These are phyloP conservation scores for Meteorus sp. DNA, from an alignment of 1,140 invertebrate species.

Conservation along the genomic window DNA sequence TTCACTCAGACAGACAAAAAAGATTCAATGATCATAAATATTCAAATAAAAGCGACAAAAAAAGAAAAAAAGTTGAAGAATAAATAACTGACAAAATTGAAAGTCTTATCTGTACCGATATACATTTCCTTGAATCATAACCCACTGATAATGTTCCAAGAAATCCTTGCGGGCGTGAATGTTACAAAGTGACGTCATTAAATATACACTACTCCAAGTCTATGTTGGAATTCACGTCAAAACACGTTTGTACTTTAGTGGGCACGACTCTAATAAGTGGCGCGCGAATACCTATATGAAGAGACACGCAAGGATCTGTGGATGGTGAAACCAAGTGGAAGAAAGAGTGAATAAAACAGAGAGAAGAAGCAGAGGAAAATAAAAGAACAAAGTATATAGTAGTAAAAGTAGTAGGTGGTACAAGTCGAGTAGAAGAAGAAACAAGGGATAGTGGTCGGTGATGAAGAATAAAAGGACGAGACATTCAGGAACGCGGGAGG, in stretches of 20 bases:
- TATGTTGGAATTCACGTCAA: conserved; percentile 14
- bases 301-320: conserved; percentile 1
- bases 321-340: background rate
- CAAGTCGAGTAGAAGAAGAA: background rate
- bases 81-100: background rate
- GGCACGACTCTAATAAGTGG: conserved; percentile 16
- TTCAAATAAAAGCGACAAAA: background rate
- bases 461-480: background rate
- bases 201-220: conserved; percentile 26
- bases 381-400: conserved; percentile 3
- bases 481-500: conserved; percentile 21
- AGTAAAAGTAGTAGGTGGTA: background rate
- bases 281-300: conserved; percentile 4
- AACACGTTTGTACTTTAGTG: conserved; percentile 14
- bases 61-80: background rate
- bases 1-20: too few species aligned
- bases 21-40: background rate
- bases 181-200: conserved; percentile 24
- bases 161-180: background rate
- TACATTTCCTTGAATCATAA: conserved; percentile 3
- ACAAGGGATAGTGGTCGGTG: conserved; percentile 8
- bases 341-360: conserved; percentile 1
- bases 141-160: conserved; percentile 1
- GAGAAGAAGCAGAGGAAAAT: background rate
- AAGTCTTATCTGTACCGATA: too few species aligned